Conservation (phyloP, 2,113 vertebrate species). For the Thryonomys swinderianus region DNA sequence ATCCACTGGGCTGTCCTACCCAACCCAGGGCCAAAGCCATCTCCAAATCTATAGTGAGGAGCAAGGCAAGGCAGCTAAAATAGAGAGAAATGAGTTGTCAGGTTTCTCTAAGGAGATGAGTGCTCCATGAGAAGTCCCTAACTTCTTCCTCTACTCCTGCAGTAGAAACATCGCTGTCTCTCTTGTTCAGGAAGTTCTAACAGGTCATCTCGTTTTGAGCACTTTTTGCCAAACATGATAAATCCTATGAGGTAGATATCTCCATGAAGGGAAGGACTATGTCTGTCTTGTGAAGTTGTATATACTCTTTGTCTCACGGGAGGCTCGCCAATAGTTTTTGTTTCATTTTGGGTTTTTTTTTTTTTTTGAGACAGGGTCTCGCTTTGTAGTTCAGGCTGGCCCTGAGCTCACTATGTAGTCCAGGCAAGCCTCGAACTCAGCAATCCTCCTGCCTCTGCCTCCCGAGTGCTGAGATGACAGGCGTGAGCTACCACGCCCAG, state of each 20-base stretch:
- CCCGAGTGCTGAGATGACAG: too few relatives aligned
- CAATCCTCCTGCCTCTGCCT: too few relatives aligned
- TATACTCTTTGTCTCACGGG: not conserved
- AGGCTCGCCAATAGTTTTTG: not conserved
- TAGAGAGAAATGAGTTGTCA: not conserved
- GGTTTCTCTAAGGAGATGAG: not conserved
- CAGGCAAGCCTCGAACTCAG: too few relatives aligned
- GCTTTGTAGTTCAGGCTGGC: too few relatives aligned
- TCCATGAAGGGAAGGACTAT: not conserved
- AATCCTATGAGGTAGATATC: not conserved
- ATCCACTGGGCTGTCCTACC: not conserved
- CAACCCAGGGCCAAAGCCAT: not conserved
- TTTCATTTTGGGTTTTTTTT: too few relatives aligned
- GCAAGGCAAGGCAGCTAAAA: not conserved
- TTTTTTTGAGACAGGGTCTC: too few relatives aligned
- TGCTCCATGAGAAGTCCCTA: not conserved
- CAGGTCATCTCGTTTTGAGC: not conserved
- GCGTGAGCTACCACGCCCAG: too few relatives aligned
- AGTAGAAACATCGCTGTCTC: not conserved
- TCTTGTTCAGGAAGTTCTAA: conserved; percentile 18
- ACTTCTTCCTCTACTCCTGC: not conserved
- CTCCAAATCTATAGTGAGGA: not conserved
- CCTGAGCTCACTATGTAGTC: too few relatives aligned
- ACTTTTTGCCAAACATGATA: not conserved
- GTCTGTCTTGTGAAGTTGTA: conserved; percentile 12